Evolutionary conservation across 2,888 invertebrate species (phyloP), one percentile per base, ranked within the genome.

Genomic region (Trichogramma dendrolimi): DNA sequence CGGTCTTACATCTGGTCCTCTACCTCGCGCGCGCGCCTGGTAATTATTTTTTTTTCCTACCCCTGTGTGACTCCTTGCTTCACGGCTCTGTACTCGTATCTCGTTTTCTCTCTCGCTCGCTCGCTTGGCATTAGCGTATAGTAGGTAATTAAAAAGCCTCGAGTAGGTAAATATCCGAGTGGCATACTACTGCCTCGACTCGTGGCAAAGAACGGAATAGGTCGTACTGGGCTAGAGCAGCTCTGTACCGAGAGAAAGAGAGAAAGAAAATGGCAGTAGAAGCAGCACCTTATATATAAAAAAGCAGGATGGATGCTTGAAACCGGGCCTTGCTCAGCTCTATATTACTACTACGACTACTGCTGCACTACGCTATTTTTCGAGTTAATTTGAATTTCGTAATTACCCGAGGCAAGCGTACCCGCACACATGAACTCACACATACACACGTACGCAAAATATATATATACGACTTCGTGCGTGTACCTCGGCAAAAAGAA

Each of bases 311-410:
- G 74, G 75, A 77, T 75, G 75, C 75, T 76, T 75, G 73, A 76
- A 76, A 76, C 75, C 70, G 70, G 67, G 67, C 69, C 27, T 27
- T 27, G 27, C 27, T 27, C 27, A 27, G 27, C 27, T 27, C 27
- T 27, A 27, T 27, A 27, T 27, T 27, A 27, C 27, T 27, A 27
- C 27, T 27, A 27, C 27, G 1, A 27, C 27, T 27, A 27, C 27
- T 27, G 69, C 72, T 69, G 71, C 27, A 71, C 74, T 75, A 69
- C 71, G 72, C 75, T 74, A 74, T 78, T 77, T 78, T 78, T 77
- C 76, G 74, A 76, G 76, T 78, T 79, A 78, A 79, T 79, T 79
- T 78, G 76, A 78, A 79, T 78, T 78, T 77, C 72, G 75, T 78
- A 78, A 78, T 79, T 79, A 77, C 73, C 73, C 71, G 67, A 62